Evolutionary conservation across 2,113 vertebrate species (phyloP).

Genomic region (Dasyurus viverrinus): DNA sequence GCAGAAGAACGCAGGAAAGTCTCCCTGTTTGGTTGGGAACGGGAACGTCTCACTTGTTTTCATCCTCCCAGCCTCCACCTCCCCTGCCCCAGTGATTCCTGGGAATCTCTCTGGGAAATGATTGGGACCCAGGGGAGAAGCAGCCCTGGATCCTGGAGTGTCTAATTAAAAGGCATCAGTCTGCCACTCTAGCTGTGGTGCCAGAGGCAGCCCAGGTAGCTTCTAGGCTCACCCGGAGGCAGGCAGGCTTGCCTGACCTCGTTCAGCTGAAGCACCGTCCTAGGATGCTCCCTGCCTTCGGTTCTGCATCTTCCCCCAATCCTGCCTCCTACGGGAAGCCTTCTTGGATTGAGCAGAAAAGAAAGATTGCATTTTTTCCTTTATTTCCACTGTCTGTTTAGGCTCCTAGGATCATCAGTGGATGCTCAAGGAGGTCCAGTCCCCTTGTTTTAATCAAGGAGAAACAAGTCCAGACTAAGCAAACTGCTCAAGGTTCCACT

Average conservation of each 20-base stretch:
- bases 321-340: neutral
- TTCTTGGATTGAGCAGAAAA: neutral
- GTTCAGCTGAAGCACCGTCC: rapidly evolving
- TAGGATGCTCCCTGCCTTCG: neutral
- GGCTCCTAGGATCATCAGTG: neutral
- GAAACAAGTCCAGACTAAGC: too few species aligned
- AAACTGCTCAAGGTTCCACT: neutral
- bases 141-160: neutral
- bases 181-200: neutral
- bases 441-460: neutral
- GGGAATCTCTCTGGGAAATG: slow-evolving; percentile 14
- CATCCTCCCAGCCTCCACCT: slow-evolving; percentile 9
- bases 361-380: neutral
- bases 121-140: neutral
- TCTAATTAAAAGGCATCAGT: neutral
- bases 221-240: neutral
- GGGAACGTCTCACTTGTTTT: neutral
- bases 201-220: neutral
- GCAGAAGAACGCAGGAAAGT: slow-evolving; percentile 9
- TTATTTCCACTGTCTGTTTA: neutral
- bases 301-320: neutral
- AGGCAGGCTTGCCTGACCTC: neutral
- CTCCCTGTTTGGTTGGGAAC: slow-evolving; percentile 2
- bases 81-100: neutral
- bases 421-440: neutral